Conservation (phyloP, 92 coral and sea anemone species). For the Bergia sp. region DNA sequence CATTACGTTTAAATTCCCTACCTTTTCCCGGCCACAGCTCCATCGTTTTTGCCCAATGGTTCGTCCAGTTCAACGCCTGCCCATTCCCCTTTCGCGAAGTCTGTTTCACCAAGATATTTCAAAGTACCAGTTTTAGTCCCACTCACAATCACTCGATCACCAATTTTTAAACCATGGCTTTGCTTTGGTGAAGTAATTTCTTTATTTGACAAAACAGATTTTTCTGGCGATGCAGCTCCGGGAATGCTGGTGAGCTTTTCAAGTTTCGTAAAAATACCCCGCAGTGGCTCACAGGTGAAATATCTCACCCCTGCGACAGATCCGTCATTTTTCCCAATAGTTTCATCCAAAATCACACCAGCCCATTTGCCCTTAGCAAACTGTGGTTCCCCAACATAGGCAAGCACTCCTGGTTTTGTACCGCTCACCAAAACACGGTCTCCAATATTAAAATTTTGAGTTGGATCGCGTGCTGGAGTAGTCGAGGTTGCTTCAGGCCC, state of each 20-base stretch:
- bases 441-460: conserved; percentile 77
- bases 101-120: conserved; percentile 91
- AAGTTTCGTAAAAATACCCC: conserved; percentile 92
- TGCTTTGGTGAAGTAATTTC: conserved; percentile 32
- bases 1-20: conserved; percentile 13
- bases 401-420: conserved; percentile 90
- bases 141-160: conserved; percentile 93
- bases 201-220: conserved; percentile 42
- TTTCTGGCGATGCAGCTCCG: conserved; percentile 57
- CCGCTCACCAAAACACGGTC: conserved; percentile 97
- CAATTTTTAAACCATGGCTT: conserved; percentile 75
- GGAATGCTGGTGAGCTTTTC: conserved; percentile 89
- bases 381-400: conserved; percentile 92
- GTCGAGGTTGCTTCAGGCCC: conserved; percentile 58
- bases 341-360: conserved; percentile 88
- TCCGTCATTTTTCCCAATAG: conserved; percentile 93
- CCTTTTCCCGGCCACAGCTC: conserved; percentile 99
- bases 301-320: conserved; percentile 94
- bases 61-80: conserved; percentile 95
- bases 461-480: conserved; percentile 64
- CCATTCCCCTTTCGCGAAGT: conserved; percentile 98
- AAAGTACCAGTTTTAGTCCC: conserved; percentile 87
- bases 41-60: conserved; percentile 96
- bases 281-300: conserved; percentile 85
- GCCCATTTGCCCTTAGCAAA: conserved; percentile 99